Conservation (phyloP, 2,113 vertebrate genomes). For the Corapipo altera region DNA sequence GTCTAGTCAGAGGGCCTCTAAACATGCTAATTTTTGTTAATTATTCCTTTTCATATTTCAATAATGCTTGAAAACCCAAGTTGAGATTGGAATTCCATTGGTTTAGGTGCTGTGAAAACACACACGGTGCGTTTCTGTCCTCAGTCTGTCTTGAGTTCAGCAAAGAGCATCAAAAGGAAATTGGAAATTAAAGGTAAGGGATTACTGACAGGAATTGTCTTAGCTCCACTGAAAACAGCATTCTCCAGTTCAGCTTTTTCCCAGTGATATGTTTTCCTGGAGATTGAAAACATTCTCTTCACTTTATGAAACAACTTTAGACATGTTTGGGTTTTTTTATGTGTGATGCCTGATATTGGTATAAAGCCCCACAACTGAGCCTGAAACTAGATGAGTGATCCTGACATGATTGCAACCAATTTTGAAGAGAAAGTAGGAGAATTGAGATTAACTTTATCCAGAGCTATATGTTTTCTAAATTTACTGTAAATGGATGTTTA, state of each 20-base stretch:
- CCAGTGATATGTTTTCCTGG: background rate
- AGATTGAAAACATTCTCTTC: background rate
- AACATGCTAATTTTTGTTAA: background rate
- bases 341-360: background rate
- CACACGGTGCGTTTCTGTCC: fast-evolving
- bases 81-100: background rate
- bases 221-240: background rate
- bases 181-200: background rate
- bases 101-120: background rate
- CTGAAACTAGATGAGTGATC: background rate
- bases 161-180: background rate
- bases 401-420: background rate
- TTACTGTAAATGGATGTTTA: background rate
- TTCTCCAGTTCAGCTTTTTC: background rate
- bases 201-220: background rate
- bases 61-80: background rate
- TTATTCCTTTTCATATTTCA: background rate
- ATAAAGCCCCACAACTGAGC: background rate
- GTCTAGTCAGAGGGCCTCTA: background rate
- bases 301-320: background rate
- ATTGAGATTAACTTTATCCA: background rate
- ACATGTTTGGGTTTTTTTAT: background rate
- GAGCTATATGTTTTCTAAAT: background rate
- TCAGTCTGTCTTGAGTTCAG: background rate
- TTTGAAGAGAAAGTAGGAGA: background rate